Evolutionary conservation across 2,888 invertebrate genomes (phyloP), one percentile per base, ranked within the genome.

Genomic region (Mythimna lalbum): DNA sequence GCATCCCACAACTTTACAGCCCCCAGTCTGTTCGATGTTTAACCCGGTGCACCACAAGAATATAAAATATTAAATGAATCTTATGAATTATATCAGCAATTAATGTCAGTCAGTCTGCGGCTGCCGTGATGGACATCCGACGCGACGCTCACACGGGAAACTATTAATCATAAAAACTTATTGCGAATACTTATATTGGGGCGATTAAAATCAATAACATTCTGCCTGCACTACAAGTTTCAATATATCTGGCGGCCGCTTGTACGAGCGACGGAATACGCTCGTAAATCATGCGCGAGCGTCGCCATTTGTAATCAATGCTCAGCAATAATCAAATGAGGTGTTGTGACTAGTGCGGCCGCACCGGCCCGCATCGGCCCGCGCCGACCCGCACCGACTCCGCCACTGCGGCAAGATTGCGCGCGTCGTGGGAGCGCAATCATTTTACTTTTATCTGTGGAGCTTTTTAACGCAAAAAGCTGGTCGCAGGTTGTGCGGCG

Each of bases 381-480:
- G 39, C 50, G 57, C 67, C 65, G 65, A 6, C 27, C 19, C 23
- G 71, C 75, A 39, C 76, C 63, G 76, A 5, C 39, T 39, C 57
- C 31, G 19, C 66, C 73, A 47, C 65, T 63, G 61, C 76, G 65
- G 73, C 39, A 63, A 65, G 69, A 59, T 64, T 70, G 73, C 63
- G 76, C 68, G 83, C 81, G 81, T 85, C 90, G 93, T 92, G 94
- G 91, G 93, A 93, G 90, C 92, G 90, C 86, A 89, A 89, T 89
- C 85, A 88, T 90, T 92, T 92, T 88, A 90, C 91, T 92, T 91
- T 91, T 91, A 90, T 89, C 89, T 87, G 78, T 78, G 70, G 87
- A 91, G 92, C 93, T 93, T 92, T 90, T 92, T 91, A 88, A 90
- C 90, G 92, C 90, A 93, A 93, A 94, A 94, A 93, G 93, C 92